Evolutionary conservation across 2,797 vertebrate species (phyloP), one percentile per base, ranked within the genome.

Genomic region (Rhinella marina): DNA sequence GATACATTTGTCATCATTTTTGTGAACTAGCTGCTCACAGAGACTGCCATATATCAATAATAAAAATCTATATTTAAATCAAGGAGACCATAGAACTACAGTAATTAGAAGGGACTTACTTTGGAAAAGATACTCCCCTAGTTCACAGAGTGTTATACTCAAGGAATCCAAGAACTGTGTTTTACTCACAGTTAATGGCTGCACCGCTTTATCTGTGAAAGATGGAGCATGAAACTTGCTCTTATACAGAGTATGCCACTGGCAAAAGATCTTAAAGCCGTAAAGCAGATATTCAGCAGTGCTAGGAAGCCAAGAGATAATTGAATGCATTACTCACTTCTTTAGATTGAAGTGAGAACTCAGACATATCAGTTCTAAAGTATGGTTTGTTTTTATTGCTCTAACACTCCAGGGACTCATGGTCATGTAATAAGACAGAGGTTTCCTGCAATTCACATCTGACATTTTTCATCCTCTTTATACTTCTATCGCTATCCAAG

Each of bases 281-380:
- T 79, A 79, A 86, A 86, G n/a, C 23, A 66, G 61, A 86, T 66
- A 79, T 86, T 79, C 66, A 52, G 64, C 56, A 82, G 54, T 64
- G 23, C 25, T 72, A 27, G 64, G 50, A 81, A 29, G 78, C 62
- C 64, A 48, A 86, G 17, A 7, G 80, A 82, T 87, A 87, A 87
- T 87, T 82, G 86, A 87, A 87, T 64, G 48, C 86, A 82, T 87
- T 77, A 87, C 80, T 87, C 70, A 87, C 70, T 57, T 86, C 76
- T 80, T 70, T 79, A 86, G 76, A 86, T 72, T 66, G 59, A 66
- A 41, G 64, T 80, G 25, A 56, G 27, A 86, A 81, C 77, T 21
- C 13, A 54, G 84, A 16, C 25, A 79, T 70, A 79, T 79, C 76
- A 86, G 64, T 81, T 81, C 57, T 85, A 72, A 59, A 32, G 19